Evolutionary conservation across 2,888 invertebrate genomes (phyloP).

Genomic region (Lochmaea capreae): DNA sequence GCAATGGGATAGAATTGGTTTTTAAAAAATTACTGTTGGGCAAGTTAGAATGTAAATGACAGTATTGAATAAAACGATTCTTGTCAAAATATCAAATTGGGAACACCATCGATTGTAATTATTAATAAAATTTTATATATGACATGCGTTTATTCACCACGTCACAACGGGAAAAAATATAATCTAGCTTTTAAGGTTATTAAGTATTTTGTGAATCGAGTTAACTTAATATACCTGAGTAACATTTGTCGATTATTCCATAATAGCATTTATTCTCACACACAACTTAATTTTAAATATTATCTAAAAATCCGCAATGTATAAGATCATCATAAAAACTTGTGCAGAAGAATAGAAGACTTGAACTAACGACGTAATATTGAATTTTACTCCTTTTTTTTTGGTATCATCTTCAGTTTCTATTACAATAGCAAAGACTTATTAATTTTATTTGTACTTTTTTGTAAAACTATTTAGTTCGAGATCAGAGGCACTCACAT

Average conservation of each 20-base stretch:
- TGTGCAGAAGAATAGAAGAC: constrained; percentile 24
- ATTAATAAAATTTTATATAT: not conserved
- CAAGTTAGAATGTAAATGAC: no score
- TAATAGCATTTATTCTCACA: constrained; percentile 1
- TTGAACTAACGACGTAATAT: constrained; percentile 17
- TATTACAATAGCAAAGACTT: constrained; percentile 29
- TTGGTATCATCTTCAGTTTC: constrained; percentile 28
- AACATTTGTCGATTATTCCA: not conserved
- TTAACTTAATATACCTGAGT: constrained; percentile 11
- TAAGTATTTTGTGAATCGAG: constrained; percentile 6
- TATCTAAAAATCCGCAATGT: constrained; percentile 26
- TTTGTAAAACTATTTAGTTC: constrained; percentile 32
- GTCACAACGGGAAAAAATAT: not conserved
- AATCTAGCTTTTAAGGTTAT: not conserved
- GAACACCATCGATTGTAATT: not conserved
- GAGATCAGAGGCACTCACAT: constrained; percentile 37
- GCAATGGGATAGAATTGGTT: no score
- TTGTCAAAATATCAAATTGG: no score
- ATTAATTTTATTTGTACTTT: constrained; percentile 34
- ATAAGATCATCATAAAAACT: constrained; percentile 20
- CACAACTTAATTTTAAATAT: constrained; percentile 4
- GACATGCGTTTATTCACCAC: not conserved
- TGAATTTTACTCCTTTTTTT: constrained; percentile 10
- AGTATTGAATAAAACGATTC: no score
- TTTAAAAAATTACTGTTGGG: no score